A percentile compares a stretch with the other conserved stretches of the same genome.
Conservation (phyloP, 2,888 invertebrate genomes). For the Apeira syringaria region DNA sequence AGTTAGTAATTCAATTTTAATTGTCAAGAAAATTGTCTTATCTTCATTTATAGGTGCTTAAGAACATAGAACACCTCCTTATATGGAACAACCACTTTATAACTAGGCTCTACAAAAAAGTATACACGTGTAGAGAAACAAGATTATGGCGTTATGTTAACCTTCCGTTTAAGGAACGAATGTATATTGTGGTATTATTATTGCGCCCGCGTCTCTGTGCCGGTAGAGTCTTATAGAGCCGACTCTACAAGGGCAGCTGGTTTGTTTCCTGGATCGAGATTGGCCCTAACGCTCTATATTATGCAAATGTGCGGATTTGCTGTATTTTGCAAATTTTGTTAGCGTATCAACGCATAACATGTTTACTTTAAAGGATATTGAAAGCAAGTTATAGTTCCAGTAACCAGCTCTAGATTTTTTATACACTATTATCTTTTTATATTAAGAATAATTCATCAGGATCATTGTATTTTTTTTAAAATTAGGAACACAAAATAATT, state of each 20-base stretch:
- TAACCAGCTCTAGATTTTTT: too few relatives aligned
- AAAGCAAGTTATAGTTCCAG: too few relatives aligned
- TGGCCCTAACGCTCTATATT: slow-evolving; percentile 46
- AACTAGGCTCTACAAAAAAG: slow-evolving; percentile 14
- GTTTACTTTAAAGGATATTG: too few relatives aligned
- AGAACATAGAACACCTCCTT: not conserved
- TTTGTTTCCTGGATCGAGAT: slow-evolving; percentile 67
- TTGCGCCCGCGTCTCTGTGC: slow-evolving; percentile 39
- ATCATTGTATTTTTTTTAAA: too few relatives aligned
- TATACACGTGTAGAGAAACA: slow-evolving; percentile 23
- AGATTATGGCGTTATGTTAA: slow-evolving; percentile 44
- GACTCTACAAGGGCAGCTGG: slow-evolving; percentile 66
- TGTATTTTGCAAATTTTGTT: slow-evolving; percentile 5
- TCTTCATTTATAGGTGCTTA: not conserved
- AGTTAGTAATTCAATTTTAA: too few relatives aligned
- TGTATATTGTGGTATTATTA: slow-evolving; percentile 37
- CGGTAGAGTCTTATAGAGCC: slow-evolving; percentile 15
- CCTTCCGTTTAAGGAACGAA: slow-evolving; percentile 50
- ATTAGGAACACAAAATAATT: too few relatives aligned
- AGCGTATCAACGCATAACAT: too few relatives aligned
- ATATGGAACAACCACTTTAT: not conserved
- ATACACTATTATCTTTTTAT: too few relatives aligned
- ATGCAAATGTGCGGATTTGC: slow-evolving; percentile 16
- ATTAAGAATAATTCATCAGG: too few relatives aligned
- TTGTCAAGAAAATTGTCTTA: too few relatives aligned